Base-by-base conservation (phyloP, 2,113 vertebrate species). In the Notechis scutatus region DNA sequence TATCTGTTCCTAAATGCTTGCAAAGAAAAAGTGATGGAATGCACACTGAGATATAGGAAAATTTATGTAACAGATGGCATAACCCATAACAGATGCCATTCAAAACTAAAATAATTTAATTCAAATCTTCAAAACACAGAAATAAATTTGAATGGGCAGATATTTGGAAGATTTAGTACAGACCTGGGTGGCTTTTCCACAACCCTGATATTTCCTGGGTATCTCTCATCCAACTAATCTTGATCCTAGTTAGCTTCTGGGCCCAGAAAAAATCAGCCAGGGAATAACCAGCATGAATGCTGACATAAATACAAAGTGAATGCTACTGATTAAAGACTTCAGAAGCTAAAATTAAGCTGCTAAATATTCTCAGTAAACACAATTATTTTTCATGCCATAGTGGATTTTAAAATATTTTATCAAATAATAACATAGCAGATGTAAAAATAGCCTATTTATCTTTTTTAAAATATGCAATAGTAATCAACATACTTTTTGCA, bases 401-500 rank as follows among this genome's bases (percentile, higher is more conserved):
- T 87, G 24, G 45, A 24, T 87, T 81, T 81, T 81, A 81, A 81
- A 81, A 81, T 42, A 7, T 3, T 39, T 42, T 9, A 42, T 42
- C 74, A 81, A 81, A 81, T 42, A 81, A 81, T 21, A 81, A 50
- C 15, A 52, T 34, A 3, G 42, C n/a, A 59, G 24, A n/a, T 4
- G 5, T 52, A 57, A 61, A 59, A 15, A 55, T 55, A 54, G 7
- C 12, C 18, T 39, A 23, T 91, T 56, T 74, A 21, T 34, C 14
- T 23, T 4, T n/a, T 4, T 45, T 42, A 12, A 50, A 87, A 92
- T 85, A 6, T 14, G 24, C 14, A 56, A 87, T 34, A 85, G 24
- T 85, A 54, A 95, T 0, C 92, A 94, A 69, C 90, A 4, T 93
- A 99, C 99, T 98, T 99, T 97, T 98, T 99, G 96, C 99, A 99